phyloP scores from a whole-genome alignment of 1,140 invertebrate genomes.

The Parapsyche elsis region DNA sequence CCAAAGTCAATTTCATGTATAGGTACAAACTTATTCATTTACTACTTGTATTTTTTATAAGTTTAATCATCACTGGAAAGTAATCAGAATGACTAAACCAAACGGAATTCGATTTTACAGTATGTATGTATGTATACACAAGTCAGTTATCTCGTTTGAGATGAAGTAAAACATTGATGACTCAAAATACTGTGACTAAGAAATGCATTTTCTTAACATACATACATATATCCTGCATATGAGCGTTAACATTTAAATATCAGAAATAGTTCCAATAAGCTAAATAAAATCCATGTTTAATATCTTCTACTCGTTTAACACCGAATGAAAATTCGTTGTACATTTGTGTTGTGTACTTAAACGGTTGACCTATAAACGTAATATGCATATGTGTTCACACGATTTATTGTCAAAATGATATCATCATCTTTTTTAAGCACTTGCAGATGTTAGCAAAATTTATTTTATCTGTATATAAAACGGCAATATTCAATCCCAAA shows the following conservation, averaged over 20 bases:
- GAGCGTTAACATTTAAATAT: neutral
- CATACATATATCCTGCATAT: neutral
- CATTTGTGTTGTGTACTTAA: neutral
- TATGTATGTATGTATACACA: neutral
- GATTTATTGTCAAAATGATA: no score
- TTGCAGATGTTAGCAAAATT: no score
- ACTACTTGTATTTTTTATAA: no score
- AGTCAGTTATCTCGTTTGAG: neutral
- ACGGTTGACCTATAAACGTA: no score
- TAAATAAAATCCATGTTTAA: neutral
- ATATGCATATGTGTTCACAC: no score
- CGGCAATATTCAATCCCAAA: no score
- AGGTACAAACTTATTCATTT: no score
- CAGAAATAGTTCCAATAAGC: neutral
- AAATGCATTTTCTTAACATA: no score
- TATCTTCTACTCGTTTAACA: neutral
- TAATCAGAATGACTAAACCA: no score
- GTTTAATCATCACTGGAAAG: no score
- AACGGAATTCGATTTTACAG: neutral
- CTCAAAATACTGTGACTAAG: neutral
- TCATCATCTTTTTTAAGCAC: no score
- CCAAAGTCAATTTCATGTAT: neutral
- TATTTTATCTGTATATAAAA: no score
- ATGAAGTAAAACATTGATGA: neutral
- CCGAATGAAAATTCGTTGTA: neutral